Percentiles rank a stretch among this genome's conserved stretches.
These are phyloP conservation scores for Timema cristinae DNA, from an alignment of 2,888 invertebrate genomes.

Conservation along the genomic window DNA sequence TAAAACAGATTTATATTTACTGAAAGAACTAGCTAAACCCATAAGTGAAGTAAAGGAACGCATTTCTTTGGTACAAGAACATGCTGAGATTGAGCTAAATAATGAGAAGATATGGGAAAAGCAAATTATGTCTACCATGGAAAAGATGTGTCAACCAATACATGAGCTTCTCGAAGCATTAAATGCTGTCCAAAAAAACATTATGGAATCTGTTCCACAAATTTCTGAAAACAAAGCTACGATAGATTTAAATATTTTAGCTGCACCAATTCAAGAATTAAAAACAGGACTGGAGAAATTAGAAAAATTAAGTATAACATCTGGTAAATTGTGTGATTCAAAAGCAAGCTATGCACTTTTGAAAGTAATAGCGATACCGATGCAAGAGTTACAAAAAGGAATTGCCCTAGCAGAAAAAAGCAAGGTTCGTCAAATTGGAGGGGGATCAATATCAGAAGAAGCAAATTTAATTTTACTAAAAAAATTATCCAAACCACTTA, in stretches of 20 bases:
- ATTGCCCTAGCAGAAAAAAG: slow-evolving; percentile 32
- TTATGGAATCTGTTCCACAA: slow-evolving; percentile 50
- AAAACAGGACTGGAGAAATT: slow-evolving; percentile 40
- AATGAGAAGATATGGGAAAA: not conserved
- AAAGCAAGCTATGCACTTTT: slow-evolving; percentile 27
- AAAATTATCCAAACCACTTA: slow-evolving; percentile 42
- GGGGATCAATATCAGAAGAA: slow-evolving; percentile 34
- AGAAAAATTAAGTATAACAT: not conserved
- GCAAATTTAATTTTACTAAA: slow-evolving; percentile 41
- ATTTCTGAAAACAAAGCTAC: slow-evolving; percentile 56
- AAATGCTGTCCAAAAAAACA: not conserved
- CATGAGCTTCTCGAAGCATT: not conserved
- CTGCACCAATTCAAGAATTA: slow-evolving; percentile 46
- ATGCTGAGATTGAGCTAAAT: slow-evolving; percentile 36
- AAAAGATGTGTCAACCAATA: not conserved
- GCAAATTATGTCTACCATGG: not conserved
- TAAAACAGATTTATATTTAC: not conserved
- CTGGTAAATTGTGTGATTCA: not conserved
- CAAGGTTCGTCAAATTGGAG: slow-evolving; percentile 35
- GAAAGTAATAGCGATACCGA: slow-evolving; percentile 38
- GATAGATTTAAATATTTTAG: slow-evolving; percentile 55
- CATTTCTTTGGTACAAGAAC: slow-evolving; percentile 49
- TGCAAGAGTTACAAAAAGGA: slow-evolving; percentile 43
- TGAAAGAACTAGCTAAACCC: slow-evolving; percentile 10
- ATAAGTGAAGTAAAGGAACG: slow-evolving; percentile 42